Evolutionary conservation across 2,113 vertebrate genomes (phyloP).

Genomic region (Eira barbara): DNA sequence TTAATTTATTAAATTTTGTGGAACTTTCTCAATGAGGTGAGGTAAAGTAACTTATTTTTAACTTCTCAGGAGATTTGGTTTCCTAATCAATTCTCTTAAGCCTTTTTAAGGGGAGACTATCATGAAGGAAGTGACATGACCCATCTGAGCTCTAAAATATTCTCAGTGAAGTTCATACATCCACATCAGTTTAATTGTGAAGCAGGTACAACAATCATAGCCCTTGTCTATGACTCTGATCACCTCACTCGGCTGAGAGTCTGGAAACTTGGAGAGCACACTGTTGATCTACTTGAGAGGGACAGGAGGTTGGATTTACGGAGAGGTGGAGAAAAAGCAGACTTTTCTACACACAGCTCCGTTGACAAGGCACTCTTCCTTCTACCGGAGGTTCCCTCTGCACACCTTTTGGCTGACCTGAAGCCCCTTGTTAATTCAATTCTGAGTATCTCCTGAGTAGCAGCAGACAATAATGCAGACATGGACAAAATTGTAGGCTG

Average conservation of each 20-base stretch:
- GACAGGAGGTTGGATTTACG: neutral
- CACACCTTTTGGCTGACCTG: constrained; percentile 43
- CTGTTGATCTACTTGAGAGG: constrained; percentile 7
- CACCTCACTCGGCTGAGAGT: neutral
- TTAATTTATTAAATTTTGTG: constrained; percentile 55
- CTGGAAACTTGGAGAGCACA: neutral
- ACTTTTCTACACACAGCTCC: neutral
- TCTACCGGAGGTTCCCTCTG: neutral
- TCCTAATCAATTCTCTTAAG: constrained; percentile 52
- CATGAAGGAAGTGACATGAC: neutral
- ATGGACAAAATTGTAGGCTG: constrained; percentile 46
- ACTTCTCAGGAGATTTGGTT: constrained; percentile 37
- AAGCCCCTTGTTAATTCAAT: constrained; percentile 73
- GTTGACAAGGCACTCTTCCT: constrained; percentile 23
- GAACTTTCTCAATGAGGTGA: constrained; percentile 52
- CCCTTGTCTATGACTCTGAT: neutral
- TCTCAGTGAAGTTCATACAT: neutral
- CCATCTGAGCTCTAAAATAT: neutral
- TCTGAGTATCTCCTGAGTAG: constrained; percentile 47
- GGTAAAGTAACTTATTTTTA: constrained; percentile 55
- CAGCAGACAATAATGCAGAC: constrained; percentile 70
- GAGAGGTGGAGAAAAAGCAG: constrained; percentile 30
- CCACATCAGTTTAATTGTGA: neutral
- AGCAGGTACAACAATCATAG: neutral
- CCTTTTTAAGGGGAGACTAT: constrained; percentile 41